Conservation (phyloP, 2,797 vertebrate genomes). For the Fundulus diaphanus region DNA sequence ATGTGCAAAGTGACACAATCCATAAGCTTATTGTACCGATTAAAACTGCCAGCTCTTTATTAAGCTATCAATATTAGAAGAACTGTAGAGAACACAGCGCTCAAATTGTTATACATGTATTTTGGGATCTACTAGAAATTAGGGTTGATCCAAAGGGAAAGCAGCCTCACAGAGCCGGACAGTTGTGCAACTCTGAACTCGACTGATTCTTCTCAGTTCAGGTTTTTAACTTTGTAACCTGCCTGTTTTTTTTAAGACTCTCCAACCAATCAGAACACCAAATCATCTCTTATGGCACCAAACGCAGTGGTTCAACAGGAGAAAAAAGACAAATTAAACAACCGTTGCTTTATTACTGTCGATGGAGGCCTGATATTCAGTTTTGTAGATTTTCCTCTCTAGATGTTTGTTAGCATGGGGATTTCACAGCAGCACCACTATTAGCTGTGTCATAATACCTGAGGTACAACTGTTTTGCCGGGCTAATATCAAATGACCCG, state of each 20-base stretch:
- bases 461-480: background rate
- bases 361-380: background rate
- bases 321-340: no score
- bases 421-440: background rate
- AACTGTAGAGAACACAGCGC: background rate
- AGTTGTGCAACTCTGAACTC: background rate
- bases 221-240: no score
- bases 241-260: background rate
- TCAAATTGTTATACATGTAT: background rate
- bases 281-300: background rate
- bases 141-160: background rate
- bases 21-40: background rate
- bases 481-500: background rate
- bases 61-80: background rate
- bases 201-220: background rate
- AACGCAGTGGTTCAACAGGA: background rate
- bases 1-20: background rate
- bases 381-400: slow-evolving; percentile 6
- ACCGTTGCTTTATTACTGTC: background rate
- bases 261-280: background rate
- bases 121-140: background rate
- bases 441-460: background rate
- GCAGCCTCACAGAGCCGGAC: background rate
- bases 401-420: background rate
- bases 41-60: background rate